These are phyloP conservation scores for Cyprinodon variegatus DNA, from an alignment of 2,113 vertebrate species.

Conservation along the genomic window DNA sequence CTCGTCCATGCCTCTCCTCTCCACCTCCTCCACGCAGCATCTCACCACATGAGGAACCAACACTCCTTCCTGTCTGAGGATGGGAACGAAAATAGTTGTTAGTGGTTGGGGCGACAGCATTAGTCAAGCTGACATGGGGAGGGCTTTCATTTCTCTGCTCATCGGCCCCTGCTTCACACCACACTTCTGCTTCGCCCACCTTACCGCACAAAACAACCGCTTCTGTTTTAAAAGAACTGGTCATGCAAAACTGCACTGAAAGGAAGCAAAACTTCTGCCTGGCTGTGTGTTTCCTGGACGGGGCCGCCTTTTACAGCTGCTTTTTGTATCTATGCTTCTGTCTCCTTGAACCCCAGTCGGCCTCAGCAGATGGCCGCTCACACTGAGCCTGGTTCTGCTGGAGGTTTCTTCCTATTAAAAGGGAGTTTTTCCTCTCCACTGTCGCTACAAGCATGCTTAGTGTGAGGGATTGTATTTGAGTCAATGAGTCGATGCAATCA, in stretches of 20 bases:
- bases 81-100: neutral
- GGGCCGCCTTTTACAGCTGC: too few species aligned
- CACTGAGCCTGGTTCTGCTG: too few species aligned
- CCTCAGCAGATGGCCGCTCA: too few species aligned
- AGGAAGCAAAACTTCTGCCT: constrained; percentile 19
- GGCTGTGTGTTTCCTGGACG: too few species aligned
- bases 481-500: too few species aligned
- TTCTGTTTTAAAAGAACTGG: constrained; percentile 16
- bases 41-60: constrained; percentile 79
- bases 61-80: constrained; percentile 74
- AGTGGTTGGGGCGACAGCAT: neutral
- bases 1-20: constrained; percentile 76
- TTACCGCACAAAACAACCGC: neutral
- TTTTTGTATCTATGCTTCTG: too few species aligned
- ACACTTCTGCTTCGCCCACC: constrained; percentile 32
- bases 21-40: constrained; percentile 78
- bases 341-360: too few species aligned
- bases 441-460: too few species aligned
- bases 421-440: too few species aligned
- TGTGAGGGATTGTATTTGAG: too few species aligned
- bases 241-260: neutral
- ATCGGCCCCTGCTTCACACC: neutral
- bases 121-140: neutral
- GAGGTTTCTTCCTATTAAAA: too few species aligned
- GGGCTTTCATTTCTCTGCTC: constrained; percentile 4